Conservation (phyloP, 1,140 invertebrate species). For the Lasaia peninsularis region DNA sequence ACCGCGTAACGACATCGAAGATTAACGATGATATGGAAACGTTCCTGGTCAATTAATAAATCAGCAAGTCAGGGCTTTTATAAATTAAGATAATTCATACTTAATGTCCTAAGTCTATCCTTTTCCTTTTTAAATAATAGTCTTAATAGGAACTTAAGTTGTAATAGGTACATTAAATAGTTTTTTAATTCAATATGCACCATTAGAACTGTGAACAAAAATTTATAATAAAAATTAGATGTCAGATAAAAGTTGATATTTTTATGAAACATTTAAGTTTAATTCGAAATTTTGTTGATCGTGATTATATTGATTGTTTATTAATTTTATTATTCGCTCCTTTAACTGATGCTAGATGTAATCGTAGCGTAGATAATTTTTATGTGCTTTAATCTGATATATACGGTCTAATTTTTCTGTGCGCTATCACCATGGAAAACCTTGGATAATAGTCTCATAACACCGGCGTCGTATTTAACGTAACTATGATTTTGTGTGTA, state of each 20-base stretch:
- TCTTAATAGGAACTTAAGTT: neutral
- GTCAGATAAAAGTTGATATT: neutral
- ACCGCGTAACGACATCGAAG: too few species aligned
- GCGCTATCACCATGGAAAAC: conserved; percentile 4
- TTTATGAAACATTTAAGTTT: neutral
- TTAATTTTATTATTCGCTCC: too few species aligned
- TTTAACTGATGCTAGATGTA: too few species aligned
- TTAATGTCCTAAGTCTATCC: neutral
- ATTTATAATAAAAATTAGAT: neutral
- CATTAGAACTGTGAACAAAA: too few species aligned
- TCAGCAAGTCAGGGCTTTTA: too few species aligned
- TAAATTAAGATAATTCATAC: neutral
- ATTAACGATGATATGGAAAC: too few species aligned
- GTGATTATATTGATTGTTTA: neutral
- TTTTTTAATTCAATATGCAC: too few species aligned
- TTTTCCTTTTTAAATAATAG: neutral
- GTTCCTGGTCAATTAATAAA: too few species aligned
- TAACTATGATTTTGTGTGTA: conserved; percentile 17
- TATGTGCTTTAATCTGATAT: too few species aligned
- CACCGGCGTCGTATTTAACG: conserved; percentile 39
- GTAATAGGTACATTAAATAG: neutral
- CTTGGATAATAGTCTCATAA: conserved; percentile 25
- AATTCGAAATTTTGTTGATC: neutral
- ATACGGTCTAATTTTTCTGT: neutral
- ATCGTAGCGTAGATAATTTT: too few species aligned